Evolutionary conservation across 2,797 vertebrate genomes (phyloP).

Genomic region (Eulemur rubriventer): DNA sequence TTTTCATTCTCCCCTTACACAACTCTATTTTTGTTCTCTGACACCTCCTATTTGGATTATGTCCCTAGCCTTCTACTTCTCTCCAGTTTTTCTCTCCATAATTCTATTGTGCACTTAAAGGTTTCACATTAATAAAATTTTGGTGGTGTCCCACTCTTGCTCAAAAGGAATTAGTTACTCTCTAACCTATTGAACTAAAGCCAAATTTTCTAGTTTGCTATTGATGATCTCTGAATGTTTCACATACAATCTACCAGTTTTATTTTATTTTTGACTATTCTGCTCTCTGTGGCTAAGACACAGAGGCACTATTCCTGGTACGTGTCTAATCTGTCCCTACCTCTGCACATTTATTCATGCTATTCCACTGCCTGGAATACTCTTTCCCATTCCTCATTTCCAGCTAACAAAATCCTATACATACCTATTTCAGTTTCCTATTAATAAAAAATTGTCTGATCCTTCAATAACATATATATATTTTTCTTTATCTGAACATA

Average conservation of each 20-base stretch:
- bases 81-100: neutral
- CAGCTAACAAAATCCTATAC: neutral
- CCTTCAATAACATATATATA: neutral
- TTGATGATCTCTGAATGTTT: neutral
- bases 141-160: neutral
- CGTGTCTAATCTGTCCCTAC: neutral
- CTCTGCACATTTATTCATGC: neutral
- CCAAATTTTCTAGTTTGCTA: neutral
- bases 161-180: neutral
- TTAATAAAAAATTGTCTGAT: neutral
- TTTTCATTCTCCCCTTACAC: neutral
- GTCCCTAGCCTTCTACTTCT: neutral
- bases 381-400: neutral
- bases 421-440: neutral
- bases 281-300: neutral
- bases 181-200: neutral
- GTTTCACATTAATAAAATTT: neutral
- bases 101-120: neutral
- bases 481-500: neutral
- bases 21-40: neutral
- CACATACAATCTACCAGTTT: neutral
- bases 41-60: neutral
- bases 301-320: neutral
- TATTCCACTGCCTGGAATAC: neutral
- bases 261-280: neutral